A percentile compares a stretch with the other conserved stretches of the same genome.
Conservation (phyloP, 23 tunicate genomes). For the Aplidium turbinatum region DNA sequence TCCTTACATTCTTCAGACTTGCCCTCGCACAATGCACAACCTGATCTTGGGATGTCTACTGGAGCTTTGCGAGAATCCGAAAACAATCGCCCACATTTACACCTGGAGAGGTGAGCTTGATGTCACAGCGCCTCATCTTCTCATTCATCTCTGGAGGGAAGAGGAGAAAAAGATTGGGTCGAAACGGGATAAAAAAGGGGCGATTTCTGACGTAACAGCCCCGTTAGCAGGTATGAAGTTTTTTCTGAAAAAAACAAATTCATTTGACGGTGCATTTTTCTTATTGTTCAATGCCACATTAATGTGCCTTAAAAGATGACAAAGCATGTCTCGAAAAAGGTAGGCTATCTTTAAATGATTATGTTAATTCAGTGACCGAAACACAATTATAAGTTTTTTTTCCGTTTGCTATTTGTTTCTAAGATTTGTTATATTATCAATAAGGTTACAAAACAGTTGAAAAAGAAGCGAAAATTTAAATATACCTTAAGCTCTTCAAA, state of each 20-base stretch:
- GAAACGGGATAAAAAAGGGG: constrained; percentile 65
- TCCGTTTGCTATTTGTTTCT: too few relatives aligned
- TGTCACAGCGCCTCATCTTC: constrained; percentile 77
- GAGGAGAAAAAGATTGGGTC: constrained; percentile 90
- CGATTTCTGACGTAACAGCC: constrained; percentile 51
- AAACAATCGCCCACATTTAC: constrained; percentile 87
- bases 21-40: constrained; percentile 86
- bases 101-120: constrained; percentile 86
- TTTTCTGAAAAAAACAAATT: not conserved
- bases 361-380: too few relatives aligned
- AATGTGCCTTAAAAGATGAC: too few relatives aligned
- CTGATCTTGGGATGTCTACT: constrained; percentile 79
- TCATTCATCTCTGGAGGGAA: constrained; percentile 90
- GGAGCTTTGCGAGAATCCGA: constrained; percentile 90
- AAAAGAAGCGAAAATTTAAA: not conserved
- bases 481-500: not conserved
- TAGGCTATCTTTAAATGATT: not conserved
- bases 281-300: not conserved
- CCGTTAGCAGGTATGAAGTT: constrained; percentile 62
- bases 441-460: too few relatives aligned
- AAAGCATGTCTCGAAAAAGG: not conserved
- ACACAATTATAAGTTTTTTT: too few relatives aligned
- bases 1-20: too few relatives aligned
- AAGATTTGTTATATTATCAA: too few relatives aligned
- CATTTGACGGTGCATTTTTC: not conserved